Percentiles rank a stretch among this genome's conserved stretches.
Evolutionary conservation across 2,797 vertebrate genomes (phyloP).

Genomic region (Poeciliopsis turneri): DNA sequence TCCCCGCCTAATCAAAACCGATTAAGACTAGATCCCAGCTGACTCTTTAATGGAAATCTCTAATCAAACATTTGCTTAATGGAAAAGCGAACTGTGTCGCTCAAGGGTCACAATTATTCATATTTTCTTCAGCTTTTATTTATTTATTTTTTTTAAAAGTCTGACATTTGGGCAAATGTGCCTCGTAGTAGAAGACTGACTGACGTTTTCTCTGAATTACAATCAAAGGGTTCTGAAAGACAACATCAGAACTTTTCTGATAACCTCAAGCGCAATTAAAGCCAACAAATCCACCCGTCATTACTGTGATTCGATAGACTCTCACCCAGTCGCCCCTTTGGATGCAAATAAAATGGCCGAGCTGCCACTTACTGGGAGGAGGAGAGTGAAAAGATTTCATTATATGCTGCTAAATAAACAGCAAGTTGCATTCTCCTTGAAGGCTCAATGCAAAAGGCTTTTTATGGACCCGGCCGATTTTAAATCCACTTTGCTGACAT

Average conservation of each 20-base stretch:
- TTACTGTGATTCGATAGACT: neutral
- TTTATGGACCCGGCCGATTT: neutral
- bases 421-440: neutral
- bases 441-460: neutral
- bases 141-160: neutral
- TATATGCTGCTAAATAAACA: neutral
- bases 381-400: neutral
- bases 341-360: neutral
- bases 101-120: neutral
- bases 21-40: neutral
- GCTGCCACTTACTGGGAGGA: neutral
- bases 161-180: constrained; percentile 1
- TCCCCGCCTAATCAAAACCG: neutral
- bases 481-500: neutral
- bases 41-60: neutral
- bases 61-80: neutral
- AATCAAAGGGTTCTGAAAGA: neutral
- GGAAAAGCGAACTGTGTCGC: neutral
- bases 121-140: neutral
- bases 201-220: neutral
- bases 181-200: neutral
- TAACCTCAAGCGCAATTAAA: neutral
- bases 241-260: neutral
- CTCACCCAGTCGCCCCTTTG: neutral
- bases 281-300: neutral